Percentiles rank a stretch among this genome's conserved stretches.
These are phyloP conservation scores for Amphipoea lucens DNA, from an alignment of 2,888 invertebrate species.

Conservation along the genomic window DNA sequence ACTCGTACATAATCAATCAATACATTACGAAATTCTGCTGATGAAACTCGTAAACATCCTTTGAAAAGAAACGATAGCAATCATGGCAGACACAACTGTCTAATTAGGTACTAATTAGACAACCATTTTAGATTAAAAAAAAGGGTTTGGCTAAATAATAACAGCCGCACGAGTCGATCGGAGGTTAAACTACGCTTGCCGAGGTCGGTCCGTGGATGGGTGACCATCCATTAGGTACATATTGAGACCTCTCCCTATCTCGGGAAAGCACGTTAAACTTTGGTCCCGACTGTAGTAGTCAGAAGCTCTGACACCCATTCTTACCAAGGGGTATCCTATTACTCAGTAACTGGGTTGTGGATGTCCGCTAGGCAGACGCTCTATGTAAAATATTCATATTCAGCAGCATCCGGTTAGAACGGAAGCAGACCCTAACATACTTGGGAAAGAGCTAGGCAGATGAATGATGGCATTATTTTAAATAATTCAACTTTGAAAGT, in stretches of 20 bases:
- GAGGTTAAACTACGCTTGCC: background rate
- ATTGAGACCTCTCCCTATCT: background rate
- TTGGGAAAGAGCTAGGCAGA: background rate
- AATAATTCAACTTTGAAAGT: background rate
- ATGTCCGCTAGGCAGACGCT: background rate
- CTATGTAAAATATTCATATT: background rate
- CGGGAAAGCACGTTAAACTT: too few species aligned
- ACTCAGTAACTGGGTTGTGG: background rate
- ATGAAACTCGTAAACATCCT: conserved; percentile 34
- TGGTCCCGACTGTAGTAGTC: too few species aligned
- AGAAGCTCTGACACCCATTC: background rate
- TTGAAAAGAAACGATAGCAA: background rate
- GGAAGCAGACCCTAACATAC: background rate
- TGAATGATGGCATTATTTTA: background rate
- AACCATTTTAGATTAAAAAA: too few species aligned
- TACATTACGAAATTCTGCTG: conserved; percentile 17
- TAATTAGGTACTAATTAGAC: background rate
- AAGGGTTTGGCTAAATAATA: background rate
- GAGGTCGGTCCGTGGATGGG: background rate
- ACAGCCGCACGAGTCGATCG: background rate
- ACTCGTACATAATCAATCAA: background rate
- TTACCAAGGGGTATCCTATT: background rate
- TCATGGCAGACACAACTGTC: background rate
- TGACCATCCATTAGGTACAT: background rate
- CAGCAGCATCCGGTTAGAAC: background rate